These are phyloP conservation scores for Unio pictorum DNA, from an alignment of 2,888 invertebrate genomes.

Conservation along the genomic window DNA sequence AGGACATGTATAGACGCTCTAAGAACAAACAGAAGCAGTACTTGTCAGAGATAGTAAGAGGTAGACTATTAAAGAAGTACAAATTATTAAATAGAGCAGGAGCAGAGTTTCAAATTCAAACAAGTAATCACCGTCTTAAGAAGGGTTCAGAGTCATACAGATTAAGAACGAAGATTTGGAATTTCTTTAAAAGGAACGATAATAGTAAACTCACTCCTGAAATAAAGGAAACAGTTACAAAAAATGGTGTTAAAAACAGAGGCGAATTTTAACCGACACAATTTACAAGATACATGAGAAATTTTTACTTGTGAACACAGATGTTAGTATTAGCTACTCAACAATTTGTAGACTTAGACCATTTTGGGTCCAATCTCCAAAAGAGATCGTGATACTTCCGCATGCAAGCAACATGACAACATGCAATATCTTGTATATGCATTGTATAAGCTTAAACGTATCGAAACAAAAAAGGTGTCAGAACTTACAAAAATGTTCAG, in stretches of 20 bases:
- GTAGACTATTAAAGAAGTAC: too few relatives aligned
- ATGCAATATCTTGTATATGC: too few relatives aligned
- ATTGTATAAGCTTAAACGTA: too few relatives aligned
- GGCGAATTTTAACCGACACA: slow-evolving; percentile 8
- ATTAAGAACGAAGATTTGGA: slow-evolving; percentile 1
- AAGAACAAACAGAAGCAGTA: background rate
- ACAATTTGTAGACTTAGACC: slow-evolving; percentile 4
- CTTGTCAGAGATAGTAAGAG: too few relatives aligned
- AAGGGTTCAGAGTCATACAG: slow-evolving; percentile 6
- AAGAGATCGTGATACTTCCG: too few relatives aligned
- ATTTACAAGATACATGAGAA: slow-evolving; percentile 7
- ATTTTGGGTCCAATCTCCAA: too few relatives aligned
- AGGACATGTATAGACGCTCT: slow-evolving; percentile 1
- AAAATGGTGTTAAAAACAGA: slow-evolving; percentile 7
- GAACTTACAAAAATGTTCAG: too few relatives aligned
- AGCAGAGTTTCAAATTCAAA: background rate
- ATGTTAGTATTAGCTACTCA: slow-evolving; percentile 4
- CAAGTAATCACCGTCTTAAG: too few relatives aligned
- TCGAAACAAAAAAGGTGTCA: too few relatives aligned
- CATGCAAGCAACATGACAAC: too few relatives aligned
- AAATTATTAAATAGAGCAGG: too few relatives aligned
- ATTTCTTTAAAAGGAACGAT: slow-evolving; percentile 13
- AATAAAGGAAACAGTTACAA: slow-evolving; percentile 8
- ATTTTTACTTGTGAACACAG: background rate
- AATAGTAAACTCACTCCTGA: slow-evolving; percentile 4